Percentiles rank a stretch among this genome's conserved stretches.
phyloP scores from a whole-genome alignment of 2,888 invertebrate species.

The Rhingia campestris region DNA sequence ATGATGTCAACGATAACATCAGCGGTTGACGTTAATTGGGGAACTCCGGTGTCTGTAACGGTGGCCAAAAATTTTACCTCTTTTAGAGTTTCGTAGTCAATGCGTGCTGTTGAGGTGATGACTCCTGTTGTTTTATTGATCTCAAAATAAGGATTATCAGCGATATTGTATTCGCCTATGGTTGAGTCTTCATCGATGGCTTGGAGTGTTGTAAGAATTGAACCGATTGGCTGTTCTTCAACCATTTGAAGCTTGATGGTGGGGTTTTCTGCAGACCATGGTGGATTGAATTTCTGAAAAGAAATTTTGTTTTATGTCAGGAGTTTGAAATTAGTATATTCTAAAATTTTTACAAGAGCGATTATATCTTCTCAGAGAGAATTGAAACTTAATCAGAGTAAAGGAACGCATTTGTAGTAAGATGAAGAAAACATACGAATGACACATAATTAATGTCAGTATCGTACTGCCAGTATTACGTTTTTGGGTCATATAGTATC shows the following conservation, averaged over 20 bases:
- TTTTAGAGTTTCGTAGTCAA: slow-evolving; percentile 93
- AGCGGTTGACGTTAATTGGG: slow-evolving; percentile 91
- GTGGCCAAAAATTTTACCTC: slow-evolving; percentile 90
- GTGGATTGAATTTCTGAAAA: slow-evolving; percentile 87
- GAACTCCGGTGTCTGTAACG: slow-evolving; percentile 94
- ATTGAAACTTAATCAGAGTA: too few species aligned
- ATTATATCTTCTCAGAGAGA: too few species aligned
- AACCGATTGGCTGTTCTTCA: slow-evolving; percentile 92
- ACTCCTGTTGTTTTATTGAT: slow-evolving; percentile 91
- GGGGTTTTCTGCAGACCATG: slow-evolving; percentile 88
- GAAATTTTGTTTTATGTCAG: neutral
- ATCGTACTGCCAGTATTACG: too few species aligned
- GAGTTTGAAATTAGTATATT: too few species aligned
- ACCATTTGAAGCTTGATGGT: slow-evolving; percentile 87
- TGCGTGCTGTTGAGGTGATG: slow-evolving; percentile 88
- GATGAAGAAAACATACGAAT: too few species aligned
- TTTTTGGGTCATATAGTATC: too few species aligned
- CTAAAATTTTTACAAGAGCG: too few species aligned
- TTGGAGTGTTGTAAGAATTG: slow-evolving; percentile 89
- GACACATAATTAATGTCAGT: too few species aligned
- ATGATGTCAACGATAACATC: slow-evolving; percentile 89
- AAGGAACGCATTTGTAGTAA: too few species aligned
- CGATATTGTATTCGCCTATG: slow-evolving; percentile 87
- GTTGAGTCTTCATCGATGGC: slow-evolving; percentile 93
- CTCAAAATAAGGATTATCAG: slow-evolving; percentile 89